Conservation (phyloP, 2,797 vertebrate genomes). For the Coracias cyanogaster region DNA sequence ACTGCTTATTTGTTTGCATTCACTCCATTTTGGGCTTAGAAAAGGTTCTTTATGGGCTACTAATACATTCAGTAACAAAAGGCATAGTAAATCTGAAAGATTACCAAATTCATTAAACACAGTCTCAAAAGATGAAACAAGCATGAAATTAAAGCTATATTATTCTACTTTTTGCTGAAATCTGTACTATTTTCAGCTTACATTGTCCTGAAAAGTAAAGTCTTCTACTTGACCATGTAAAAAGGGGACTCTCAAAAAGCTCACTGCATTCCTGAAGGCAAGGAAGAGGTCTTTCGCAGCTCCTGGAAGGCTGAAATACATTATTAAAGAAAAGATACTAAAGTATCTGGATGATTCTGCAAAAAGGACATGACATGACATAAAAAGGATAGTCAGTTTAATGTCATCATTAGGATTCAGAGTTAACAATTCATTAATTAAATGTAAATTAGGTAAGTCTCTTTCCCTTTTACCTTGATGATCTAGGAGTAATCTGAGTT, state of each 20-base stretch:
- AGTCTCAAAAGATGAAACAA: not conserved
- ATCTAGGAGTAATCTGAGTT: not conserved
- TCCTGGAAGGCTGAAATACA: not conserved
- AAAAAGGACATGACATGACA: not conserved
- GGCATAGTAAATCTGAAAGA: not conserved
- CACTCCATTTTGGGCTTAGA: not conserved
- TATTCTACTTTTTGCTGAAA: not conserved
- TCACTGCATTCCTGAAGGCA: not conserved
- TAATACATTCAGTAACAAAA: not conserved
- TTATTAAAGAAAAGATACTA: not conserved
- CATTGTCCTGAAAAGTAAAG: not conserved
- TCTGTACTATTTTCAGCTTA: not conserved
- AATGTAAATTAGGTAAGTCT: not conserved
- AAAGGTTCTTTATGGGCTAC: not conserved
- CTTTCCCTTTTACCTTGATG: not conserved
- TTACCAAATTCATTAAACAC: not conserved
- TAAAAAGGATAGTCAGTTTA: not conserved
- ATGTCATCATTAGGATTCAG: not conserved
- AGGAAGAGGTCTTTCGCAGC: not conserved
- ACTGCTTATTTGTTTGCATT: not conserved
- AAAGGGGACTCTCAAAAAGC: not conserved
- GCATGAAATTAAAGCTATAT: not conserved
- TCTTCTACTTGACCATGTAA: not conserved
- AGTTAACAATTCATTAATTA: slow-evolving; percentile 26
- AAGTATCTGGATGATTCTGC: not conserved